Evolutionary conservation across 2,797 vertebrate genomes (phyloP).

Genomic region (Sibirionetta formosa): DNA sequence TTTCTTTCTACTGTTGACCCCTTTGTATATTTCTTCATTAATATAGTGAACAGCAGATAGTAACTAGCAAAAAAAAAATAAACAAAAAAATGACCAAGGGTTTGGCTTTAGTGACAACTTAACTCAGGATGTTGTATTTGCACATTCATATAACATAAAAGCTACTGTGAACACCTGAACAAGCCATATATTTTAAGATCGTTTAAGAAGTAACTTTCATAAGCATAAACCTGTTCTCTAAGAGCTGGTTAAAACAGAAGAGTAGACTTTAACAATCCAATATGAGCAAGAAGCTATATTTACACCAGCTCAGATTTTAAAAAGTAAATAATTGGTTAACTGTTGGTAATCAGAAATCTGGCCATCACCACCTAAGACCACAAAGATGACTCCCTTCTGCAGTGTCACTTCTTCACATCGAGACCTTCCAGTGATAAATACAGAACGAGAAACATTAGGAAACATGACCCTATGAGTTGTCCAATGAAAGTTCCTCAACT

Average conservation of each 20-base stretch:
- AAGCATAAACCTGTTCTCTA: not conserved
- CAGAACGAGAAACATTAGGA: not conserved
- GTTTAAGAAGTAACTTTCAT: not conserved
- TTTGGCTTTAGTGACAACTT: not conserved
- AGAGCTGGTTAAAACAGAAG: not conserved
- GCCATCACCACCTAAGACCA: not conserved
- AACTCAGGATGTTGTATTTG: rapidly evolving
- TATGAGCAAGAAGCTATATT: not conserved
- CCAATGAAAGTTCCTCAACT: not conserved
- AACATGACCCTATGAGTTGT: not conserved
- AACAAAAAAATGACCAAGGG: not conserved
- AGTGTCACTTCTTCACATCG: not conserved
- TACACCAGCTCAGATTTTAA: not conserved
- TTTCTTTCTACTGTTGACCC: not conserved
- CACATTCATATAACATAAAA: not conserved
- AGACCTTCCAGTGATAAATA: not conserved
- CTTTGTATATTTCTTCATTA: not conserved
- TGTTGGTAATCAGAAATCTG: not conserved
- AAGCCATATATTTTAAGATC: rapidly evolving
- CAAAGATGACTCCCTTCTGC: not conserved
- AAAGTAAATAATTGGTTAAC: not conserved
- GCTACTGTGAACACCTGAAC: not conserved
- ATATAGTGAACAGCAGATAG: slow-evolving; percentile 47
- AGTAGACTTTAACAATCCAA: not conserved
- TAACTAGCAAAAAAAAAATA: not conserved